A percentile compares a stretch with the other conserved stretches of the same genome.
phyloP scores from a whole-genome alignment of 2,113 vertebrate species.

The Eira barbara region DNA sequence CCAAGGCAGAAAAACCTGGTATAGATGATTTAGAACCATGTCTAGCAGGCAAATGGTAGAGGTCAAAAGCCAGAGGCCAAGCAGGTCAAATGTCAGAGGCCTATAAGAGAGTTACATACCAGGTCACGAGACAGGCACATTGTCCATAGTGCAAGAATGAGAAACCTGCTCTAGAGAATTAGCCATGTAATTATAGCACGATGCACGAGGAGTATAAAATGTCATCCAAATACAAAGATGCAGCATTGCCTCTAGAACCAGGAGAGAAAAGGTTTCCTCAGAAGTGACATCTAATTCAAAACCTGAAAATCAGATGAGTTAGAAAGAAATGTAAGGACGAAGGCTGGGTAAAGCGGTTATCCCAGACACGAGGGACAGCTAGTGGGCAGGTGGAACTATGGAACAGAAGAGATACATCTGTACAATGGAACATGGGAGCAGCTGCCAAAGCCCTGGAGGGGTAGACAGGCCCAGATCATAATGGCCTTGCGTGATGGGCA shows the following conservation, averaged over 20 bases:
- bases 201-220: background rate
- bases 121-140: background rate
- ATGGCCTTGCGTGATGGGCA: background rate
- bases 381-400: background rate
- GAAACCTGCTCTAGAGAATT: background rate
- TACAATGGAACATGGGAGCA: background rate
- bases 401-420: background rate
- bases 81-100: background rate
- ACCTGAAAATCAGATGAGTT: background rate
- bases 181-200: background rate
- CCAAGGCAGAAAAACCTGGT: background rate
- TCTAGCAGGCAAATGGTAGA: background rate
- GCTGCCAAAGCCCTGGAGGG: background rate
- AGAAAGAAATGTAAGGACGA: background rate
- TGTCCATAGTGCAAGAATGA: background rate
- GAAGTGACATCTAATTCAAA: background rate
- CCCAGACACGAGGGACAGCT: background rate
- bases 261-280: background rate
- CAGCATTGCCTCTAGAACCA: background rate
- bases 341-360: background rate
- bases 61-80: background rate
- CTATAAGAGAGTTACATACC: background rate
- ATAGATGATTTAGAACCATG: background rate
- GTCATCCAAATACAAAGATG: background rate
- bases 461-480: background rate